Base-by-base conservation (phyloP, 2,113 vertebrate genomes). In the Phalacrocorax pelagicus region DNA sequence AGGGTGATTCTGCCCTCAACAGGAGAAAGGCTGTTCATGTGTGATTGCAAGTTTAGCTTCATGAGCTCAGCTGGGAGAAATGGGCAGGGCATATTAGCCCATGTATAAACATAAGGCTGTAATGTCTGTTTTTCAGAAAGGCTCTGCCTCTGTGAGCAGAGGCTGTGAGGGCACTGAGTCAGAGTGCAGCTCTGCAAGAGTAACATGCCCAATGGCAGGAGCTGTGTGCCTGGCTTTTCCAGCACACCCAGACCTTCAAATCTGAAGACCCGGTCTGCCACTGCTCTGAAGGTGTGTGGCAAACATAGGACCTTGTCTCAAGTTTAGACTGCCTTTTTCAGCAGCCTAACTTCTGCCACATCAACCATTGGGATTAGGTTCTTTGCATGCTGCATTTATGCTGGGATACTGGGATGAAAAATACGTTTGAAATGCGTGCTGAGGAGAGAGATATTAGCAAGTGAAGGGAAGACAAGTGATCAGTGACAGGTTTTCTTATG, bases 321-420 rank as follows among this genome's bases (percentile, higher is more conserved):
- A 44, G 59, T 52, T 78, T 21, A n/a, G 26, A 12, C 20, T 52
- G 36, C 42, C 49, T 52, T 57, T 55, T 58, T 42, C 57, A 86
- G 44, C 29, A 85, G 40, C 52, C 42, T 15, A 30, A 61, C 30
- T 90, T 54, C 55, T 66, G 65, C 30, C 34, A 27, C 66, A 16
- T 11, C 32, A 24, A 2, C 54, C 13, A 3, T 3, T 0, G 0
- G n/a, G n/a, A 30, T 54, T 21, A 44, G 17, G 18, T 49, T 73
- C n/a, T 63, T 67, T 75, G n/a, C 7, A 1, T 38, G 12, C n/a
- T 75, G n/a, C 22, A 2, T 72, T 88, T 38, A 2, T 38, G 27
- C n/a, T 54, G 36, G 38, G 23, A 32, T 58, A 20, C 46, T 47
- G 46, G 19, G 38, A 29, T 47, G 61, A n/a, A 21, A 29, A 38